These are phyloP conservation scores for Nibea coibor DNA, from an alignment of 2,113 vertebrate species.

Conservation along the genomic window DNA sequence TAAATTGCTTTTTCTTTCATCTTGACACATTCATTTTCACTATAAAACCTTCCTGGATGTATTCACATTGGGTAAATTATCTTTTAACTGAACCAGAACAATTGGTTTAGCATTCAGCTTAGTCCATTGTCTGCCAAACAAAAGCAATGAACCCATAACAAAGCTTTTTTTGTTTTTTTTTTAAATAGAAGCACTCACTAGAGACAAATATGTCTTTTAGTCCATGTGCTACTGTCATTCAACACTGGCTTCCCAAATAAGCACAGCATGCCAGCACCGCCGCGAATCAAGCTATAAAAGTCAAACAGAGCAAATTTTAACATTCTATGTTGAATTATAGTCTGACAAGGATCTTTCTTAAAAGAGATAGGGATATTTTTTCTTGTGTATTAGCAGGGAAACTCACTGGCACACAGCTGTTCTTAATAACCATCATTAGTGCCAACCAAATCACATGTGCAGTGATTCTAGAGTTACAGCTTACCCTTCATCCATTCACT, in stretches of 20 bases:
- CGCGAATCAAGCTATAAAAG: neutral
- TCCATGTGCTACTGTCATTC: slow-evolving; percentile 12
- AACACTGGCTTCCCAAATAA: neutral
- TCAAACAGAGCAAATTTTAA: slow-evolving; percentile 10
- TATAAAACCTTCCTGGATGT: neutral
- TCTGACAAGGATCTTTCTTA: slow-evolving; percentile 31
- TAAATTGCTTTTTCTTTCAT: slow-evolving; percentile 12
- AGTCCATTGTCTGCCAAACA: slow-evolving; percentile 38
- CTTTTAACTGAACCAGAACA: slow-evolving; percentile 22
- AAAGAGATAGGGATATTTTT: slow-evolving; percentile 20
- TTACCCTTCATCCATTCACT: slow-evolving; percentile 43
- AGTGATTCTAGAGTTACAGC: slow-evolving; percentile 40
- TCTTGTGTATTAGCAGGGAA: slow-evolving; percentile 29
- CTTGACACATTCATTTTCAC: neutral
- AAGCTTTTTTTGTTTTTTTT: neutral
- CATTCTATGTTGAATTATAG: slow-evolving; percentile 28
- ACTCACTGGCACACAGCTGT: slow-evolving; percentile 73
- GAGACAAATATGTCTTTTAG: neutral
- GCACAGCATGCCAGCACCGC: neutral
- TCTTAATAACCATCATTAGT: slow-evolving; percentile 81
- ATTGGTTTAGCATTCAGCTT: slow-evolving; percentile 13
- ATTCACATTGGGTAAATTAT: slow-evolving; percentile 2
- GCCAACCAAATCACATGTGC: slow-evolving; percentile 56
- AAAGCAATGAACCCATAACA: slow-evolving; percentile 24
- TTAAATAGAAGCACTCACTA: slow-evolving; percentile 1